Base-by-base conservation (phyloP, 2,888 invertebrate species). In the Caenorhabditis sp. region DNA sequence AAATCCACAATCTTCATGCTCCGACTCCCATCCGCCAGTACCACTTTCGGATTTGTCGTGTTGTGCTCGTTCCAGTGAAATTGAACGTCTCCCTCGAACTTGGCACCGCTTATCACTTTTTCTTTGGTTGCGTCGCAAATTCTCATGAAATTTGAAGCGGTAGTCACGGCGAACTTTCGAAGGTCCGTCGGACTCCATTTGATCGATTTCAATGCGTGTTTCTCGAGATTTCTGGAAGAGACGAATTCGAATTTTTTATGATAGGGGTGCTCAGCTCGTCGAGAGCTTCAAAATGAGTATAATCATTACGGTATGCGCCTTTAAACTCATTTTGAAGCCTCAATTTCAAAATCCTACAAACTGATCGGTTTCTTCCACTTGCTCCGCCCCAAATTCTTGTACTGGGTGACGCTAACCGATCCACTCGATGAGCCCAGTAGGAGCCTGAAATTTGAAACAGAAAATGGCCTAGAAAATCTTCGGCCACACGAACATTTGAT, bases 31-130 rank as follows among this genome's bases (percentile, higher is more conserved):
- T 85, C 76, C 8, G 80, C 76, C 16, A 85, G 81, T 0, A 76
- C 82, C 28, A 85, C 74, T 24, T 80, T 66, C 12, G 85, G 73
- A 44, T 81, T 79, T 7, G 22, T 73, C 26, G 47, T 35, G 24
- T 85, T 61, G 19, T 79, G 28, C 35, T 84, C 77, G 59, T 85
- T 85, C 85, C 85, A 85, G 35, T 85, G 66, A 31, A 74, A 80
- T 38, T 73, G 19, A 12, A 80, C 59, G 0, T 69, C 47, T 6
- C 68, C 68, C 16, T 79, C 70, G 38, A 72, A 79, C 19, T 56
- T 38, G 28, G 26, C 35, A 4, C 47, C 31, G 7, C 54, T 38
- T 38, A 79, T 47, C 68, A 63, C 59, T 47, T 61, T 74, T 41
- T 56, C 61, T 51, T 26, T 68, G 12, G 38, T 49, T n/a, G 19